Base-by-base conservation (phyloP, 1,140 invertebrate species). In the Meloidogyne exigua region DNA sequence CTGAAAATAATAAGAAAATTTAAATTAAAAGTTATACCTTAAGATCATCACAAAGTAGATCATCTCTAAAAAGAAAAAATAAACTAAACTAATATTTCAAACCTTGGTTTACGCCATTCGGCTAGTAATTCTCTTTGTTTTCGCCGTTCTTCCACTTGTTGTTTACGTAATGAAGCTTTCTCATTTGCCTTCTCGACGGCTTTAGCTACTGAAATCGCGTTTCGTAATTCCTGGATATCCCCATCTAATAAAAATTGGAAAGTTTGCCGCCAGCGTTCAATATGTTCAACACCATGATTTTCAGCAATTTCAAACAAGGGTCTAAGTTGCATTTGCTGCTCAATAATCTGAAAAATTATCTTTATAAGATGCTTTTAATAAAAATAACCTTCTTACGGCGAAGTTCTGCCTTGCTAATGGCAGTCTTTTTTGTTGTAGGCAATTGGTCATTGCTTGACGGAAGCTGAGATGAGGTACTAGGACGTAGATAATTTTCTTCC, bases 361-460 rank as follows among this genome's bases (percentile, higher is more conserved):
- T 21, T 57, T 57, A 1, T 11, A 72, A 3, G 26, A 10, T 32
- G 3, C 0, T 2, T 32, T 57, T 70, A 4, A 49, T 42, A 4
- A 70, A 49, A 49, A 69, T 23, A 49, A 25, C 21, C 68, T 25
- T 42, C 42, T 57, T 26, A 11, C 26, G 26, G 12, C 68, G 12
- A 42, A 23, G 11, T 4, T 7, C 67, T 21, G 67, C 67, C 32
- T 68, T 68, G 67, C 67, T 68, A 2, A 28, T 25, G 25, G 25
- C 25, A 21, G 67, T 9, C 67, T 36, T 28, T 10, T 63, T 63
- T 42, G 18, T 1, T 21, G 36, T 62, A 23, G 93, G n/a, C n/a
- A n/a, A n/a, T n/a, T n/a, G n/a, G n/a, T n/a, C n/a, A n/a, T n/a
- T n/a, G n/a, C n/a, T n/a, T n/a, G n/a, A n/a, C n/a, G n/a, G n/a